Conservation (phyloP, 2,797 vertebrate species). For the Champsocephalus esox region DNA sequence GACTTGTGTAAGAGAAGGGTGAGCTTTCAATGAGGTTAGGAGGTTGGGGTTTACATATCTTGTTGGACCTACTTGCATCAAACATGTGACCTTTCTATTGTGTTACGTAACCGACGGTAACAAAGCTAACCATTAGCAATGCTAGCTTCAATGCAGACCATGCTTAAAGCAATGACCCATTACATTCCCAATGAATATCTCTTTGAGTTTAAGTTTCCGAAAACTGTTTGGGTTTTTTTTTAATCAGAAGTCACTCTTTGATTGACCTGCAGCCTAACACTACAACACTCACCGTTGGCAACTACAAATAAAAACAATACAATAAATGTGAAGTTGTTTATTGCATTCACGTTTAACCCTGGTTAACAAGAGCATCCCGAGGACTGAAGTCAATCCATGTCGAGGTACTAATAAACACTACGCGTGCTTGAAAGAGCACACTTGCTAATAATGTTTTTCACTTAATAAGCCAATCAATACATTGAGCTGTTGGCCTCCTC, state of each 20-base stretch:
- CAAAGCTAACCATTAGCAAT: neutral
- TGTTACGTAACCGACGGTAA: constrained; percentile 3
- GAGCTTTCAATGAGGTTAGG: constrained; percentile 19
- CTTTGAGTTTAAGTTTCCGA: neutral
- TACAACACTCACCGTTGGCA: neutral
- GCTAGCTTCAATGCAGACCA: neutral
- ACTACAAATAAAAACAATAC: neutral
- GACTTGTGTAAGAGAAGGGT: constrained; percentile 6
- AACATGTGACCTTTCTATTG: constrained; percentile 41
- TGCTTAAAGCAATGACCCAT: neutral
- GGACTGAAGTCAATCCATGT: constrained; percentile 43
- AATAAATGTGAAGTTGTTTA: constrained; percentile 5
- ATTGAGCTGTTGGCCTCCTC: constrained; percentile 68
- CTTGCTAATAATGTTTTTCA: constrained; percentile 78
- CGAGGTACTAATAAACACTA: constrained; percentile 56
- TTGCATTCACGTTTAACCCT: neutral
- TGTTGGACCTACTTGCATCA: constrained; percentile 13
- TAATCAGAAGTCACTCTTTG: neutral
- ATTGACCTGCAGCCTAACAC: neutral
- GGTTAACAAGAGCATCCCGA: constrained; percentile 34
- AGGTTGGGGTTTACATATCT: constrained; percentile 11
- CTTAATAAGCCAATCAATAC: constrained; percentile 85
- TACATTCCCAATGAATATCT: neutral
- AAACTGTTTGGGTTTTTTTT: neutral
- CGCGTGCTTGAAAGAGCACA: constrained; percentile 66